Percentiles rank a stretch among this genome's conserved stretches.
Evolutionary conservation across 2,797 vertebrate species (phyloP).

Genomic region (Poeciliopsis paucimaculata): DNA sequence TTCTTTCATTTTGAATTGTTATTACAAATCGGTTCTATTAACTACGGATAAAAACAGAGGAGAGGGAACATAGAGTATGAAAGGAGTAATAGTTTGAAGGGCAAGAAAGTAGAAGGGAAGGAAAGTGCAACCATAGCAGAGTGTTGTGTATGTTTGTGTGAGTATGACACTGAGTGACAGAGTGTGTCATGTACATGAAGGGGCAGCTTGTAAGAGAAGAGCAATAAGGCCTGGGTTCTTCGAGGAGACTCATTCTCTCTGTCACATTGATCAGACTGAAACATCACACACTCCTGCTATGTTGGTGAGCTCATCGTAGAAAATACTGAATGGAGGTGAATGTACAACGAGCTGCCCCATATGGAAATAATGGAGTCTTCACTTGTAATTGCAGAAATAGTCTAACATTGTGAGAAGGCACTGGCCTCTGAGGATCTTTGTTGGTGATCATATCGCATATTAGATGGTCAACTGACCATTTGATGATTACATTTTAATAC

Average conservation of each 20-base stretch:
- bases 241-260: slow-evolving; percentile 65
- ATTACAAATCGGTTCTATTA: not conserved
- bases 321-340: slow-evolving; percentile 25
- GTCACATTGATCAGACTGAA: slow-evolving; percentile 69
- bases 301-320: slow-evolving; percentile 32
- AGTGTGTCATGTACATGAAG: slow-evolving; percentile 47
- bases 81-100: not conserved
- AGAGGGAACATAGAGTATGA: not conserved
- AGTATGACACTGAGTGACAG: slow-evolving; percentile 31
- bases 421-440: not conserved
- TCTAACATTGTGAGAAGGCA: not conserved
- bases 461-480: not conserved
- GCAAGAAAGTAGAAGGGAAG: not conserved
- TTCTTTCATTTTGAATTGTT: not conserved
- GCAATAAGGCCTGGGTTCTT: slow-evolving; percentile 59
- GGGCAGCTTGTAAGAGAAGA: slow-evolving; percentile 47
- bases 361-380: not conserved
- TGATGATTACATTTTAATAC: not conserved
- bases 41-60: not conserved
- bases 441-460: not conserved
- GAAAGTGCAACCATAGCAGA: slow-evolving; percentile 22
- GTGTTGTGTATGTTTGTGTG: slow-evolving; percentile 20
- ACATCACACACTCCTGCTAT: slow-evolving; percentile 53
- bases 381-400: not conserved
- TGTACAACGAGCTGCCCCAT: not conserved